phyloP scores from a whole-genome alignment of 2,888 invertebrate genomes.

The Andricus curvator region DNA sequence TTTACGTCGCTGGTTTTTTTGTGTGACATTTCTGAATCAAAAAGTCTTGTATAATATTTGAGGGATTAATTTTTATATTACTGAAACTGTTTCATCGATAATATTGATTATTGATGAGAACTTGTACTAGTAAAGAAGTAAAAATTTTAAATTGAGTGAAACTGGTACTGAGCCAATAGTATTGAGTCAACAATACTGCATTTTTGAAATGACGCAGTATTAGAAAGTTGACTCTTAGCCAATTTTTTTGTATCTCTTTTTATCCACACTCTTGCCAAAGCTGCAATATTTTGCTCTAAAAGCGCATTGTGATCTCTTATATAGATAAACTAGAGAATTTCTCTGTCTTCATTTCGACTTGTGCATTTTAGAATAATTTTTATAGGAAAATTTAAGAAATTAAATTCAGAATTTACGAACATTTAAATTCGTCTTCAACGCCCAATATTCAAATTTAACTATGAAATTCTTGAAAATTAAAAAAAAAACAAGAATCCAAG shows the following conservation, averaged over 20 bases:
- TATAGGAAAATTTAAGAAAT: too few species aligned
- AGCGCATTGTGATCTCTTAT: not conserved
- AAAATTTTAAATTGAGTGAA: constrained; percentile 4
- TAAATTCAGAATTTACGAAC: too few species aligned
- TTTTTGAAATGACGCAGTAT: constrained; percentile 10
- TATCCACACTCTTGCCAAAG: not conserved
- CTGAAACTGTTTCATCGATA: not conserved
- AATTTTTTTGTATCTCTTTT: not conserved
- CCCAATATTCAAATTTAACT: too few species aligned
- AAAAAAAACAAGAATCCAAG: too few species aligned
- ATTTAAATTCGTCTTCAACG: too few species aligned
- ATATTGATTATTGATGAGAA: too few species aligned
- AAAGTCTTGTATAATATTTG: not conserved
- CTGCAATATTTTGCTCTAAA: not conserved
- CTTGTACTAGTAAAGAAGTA: too few species aligned
- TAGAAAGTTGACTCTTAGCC: not conserved
- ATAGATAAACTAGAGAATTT: not conserved
- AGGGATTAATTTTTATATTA: too few species aligned
- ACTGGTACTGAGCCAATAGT: constrained; percentile 28
- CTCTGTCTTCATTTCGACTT: not conserved
- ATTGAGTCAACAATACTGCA: constrained; percentile 5
- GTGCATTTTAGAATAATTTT: not conserved
- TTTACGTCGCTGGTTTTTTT: not conserved
- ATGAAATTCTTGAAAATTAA: too few species aligned
- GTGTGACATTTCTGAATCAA: not conserved